Conservation (phyloP, 2,113 vertebrate species). For the Actenoides hombroni region DNA sequence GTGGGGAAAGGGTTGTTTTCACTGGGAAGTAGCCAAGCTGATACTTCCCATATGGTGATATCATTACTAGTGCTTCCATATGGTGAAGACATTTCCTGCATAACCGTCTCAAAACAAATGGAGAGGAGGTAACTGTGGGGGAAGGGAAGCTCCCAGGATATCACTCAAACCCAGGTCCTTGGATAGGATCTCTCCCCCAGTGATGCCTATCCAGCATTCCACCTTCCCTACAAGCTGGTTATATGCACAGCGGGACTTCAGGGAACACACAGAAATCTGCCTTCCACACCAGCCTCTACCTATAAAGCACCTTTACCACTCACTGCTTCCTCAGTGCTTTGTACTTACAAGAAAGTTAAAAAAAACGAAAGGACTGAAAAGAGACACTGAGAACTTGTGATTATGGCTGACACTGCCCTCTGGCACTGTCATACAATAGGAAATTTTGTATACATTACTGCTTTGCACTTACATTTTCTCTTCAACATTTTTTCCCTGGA, state of each 20-base stretch:
- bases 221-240: not conserved
- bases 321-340: not conserved
- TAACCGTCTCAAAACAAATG: not conserved
- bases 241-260: not conserved
- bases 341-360: not conserved
- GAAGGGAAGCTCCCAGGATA: not conserved
- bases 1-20: conserved; percentile 25
- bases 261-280: not conserved
- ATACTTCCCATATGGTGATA: conserved; percentile 42
- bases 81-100: conserved; percentile 51
- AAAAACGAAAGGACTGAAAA: not conserved
- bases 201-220: not conserved
- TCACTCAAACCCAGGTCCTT: not conserved
- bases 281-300: not conserved
- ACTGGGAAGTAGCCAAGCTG: conserved; percentile 36
- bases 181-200: fast-evolving
- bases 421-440: not conserved
- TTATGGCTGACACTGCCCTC: not conserved
- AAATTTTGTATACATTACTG: not conserved
- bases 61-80: conserved; percentile 30
- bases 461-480: not conserved
- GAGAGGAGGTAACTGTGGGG: not conserved
- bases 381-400: not conserved
- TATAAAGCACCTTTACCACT: not conserved
- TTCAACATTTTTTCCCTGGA: not conserved